Evolutionary conservation across 2,888 invertebrate species (phyloP).

Genomic region (Trachelus troglodyta): DNA sequence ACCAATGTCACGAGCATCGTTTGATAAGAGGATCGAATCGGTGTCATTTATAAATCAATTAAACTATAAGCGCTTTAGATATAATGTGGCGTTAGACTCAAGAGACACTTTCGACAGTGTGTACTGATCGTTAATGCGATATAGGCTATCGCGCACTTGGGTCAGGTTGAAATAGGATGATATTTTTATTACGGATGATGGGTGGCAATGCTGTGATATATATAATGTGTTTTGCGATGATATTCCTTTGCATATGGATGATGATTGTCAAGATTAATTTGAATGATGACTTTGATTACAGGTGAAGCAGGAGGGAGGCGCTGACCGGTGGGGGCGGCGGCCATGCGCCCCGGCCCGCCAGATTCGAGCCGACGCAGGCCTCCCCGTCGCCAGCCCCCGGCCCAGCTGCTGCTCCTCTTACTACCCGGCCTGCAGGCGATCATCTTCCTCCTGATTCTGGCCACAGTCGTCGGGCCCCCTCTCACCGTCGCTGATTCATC

Average conservation of each 20-base stretch:
- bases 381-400: conserved; percentile 66
- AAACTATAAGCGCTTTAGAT: background rate
- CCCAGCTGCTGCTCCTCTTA: conserved; percentile 41
- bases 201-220: background rate
- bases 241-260: background rate
- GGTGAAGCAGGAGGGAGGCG: conserved; percentile 64
- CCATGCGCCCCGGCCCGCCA: conserved; percentile 73
- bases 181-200: no score
- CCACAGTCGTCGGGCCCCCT: conserved; percentile 28
- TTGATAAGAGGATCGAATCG: background rate
- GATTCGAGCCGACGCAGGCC: conserved; percentile 67
- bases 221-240: background rate
- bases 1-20: background rate
- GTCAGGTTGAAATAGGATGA: background rate
- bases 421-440: conserved; percentile 29
- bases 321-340: conserved; percentile 69
- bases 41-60: background rate
- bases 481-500: conserved; percentile 22
- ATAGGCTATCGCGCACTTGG: background rate
- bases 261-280: background rate
- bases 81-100: background rate
- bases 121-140: background rate
- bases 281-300: conserved; percentile 21
- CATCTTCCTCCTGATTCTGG: conserved; percentile 19
- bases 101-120: background rate